Percentiles rank a stretch among this genome's conserved stretches.
Evolutionary conservation across 2,888 invertebrate genomes (phyloP).

Genomic region (Oconnorella tubifera): DNA sequence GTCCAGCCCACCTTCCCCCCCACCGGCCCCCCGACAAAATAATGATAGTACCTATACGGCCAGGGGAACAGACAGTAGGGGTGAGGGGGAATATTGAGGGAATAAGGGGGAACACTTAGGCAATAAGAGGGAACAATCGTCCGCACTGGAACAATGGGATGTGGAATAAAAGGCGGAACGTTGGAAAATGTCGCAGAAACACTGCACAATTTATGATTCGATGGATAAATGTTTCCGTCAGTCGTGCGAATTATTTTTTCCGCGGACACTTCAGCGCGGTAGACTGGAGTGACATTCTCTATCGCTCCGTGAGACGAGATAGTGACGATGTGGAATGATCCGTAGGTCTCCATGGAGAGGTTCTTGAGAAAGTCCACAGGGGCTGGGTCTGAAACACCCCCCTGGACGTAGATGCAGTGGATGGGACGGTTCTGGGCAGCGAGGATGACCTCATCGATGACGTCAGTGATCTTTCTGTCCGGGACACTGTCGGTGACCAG

Average conservation of each 20-base stretch:
- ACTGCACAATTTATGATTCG: conserved; percentile 26
- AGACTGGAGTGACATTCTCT: conserved; percentile 50
- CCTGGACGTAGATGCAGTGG: conserved; percentile 51
- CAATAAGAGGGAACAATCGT: not conserved
- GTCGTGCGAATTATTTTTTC: conserved; percentile 45
- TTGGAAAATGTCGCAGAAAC: conserved; percentile 12
- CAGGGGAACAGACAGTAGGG: conserved; percentile 29
- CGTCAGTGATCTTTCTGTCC: conserved; percentile 49
- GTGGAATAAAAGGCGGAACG: not conserved
- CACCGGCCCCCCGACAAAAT: conserved; percentile 5
- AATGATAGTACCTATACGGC: conserved; percentile 25
- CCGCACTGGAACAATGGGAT: not conserved
- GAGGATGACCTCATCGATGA: conserved; percentile 47
- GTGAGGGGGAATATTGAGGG: conserved; percentile 18
- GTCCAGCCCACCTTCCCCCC: conserved; percentile 26
- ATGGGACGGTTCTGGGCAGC: conserved; percentile 44
- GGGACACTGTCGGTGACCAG: conserved; percentile 54
- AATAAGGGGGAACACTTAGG: not conserved
- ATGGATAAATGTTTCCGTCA: conserved; percentile 41
- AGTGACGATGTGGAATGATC: conserved; percentile 49
- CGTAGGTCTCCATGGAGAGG: conserved; percentile 51
- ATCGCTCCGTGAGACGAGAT: conserved; percentile 48
- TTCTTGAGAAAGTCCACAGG: conserved; percentile 51
- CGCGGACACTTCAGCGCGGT: conserved; percentile 43
- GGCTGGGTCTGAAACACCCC: conserved; percentile 41